phyloP scores from a whole-genome alignment of 2,888 invertebrate genomes.

The Parascotia fuliginaria region DNA sequence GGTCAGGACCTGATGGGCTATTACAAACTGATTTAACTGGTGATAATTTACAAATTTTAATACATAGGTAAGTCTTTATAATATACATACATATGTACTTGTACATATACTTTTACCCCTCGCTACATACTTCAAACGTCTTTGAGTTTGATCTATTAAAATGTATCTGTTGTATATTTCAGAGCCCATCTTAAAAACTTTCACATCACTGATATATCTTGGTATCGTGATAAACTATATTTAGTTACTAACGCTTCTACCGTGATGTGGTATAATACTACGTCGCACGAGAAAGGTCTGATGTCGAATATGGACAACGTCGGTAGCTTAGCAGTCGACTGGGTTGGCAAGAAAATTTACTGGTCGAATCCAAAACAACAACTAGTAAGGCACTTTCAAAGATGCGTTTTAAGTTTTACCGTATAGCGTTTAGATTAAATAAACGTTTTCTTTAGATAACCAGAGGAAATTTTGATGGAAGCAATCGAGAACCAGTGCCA shows the following conservation, averaged over 20 bases:
- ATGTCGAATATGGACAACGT: slow-evolving; percentile 89
- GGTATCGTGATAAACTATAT: slow-evolving; percentile 91
- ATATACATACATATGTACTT: too few relatives aligned
- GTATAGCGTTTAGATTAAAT: slow-evolving; percentile 4
- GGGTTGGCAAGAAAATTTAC: slow-evolving; percentile 95
- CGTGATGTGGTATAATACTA: slow-evolving; percentile 90
- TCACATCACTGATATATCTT: slow-evolving; percentile 90
- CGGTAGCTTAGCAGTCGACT: slow-evolving; percentile 94
- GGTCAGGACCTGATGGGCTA: slow-evolving; percentile 92
- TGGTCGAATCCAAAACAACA: slow-evolving; percentile 96
- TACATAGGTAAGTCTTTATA: slow-evolving; percentile 84
- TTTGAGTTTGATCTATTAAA: background rate
- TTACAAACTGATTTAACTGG: slow-evolving; percentile 94
- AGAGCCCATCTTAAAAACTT: slow-evolving; percentile 84
- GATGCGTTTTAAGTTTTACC: background rate
- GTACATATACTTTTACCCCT: too few relatives aligned
- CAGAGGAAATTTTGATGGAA: slow-evolving; percentile 90
- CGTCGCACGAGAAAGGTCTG: slow-evolving; percentile 83
- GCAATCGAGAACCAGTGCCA: slow-evolving; percentile 91
- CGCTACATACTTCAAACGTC: too few relatives aligned
- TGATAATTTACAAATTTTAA: slow-evolving; percentile 89
- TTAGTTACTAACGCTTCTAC: slow-evolving; percentile 91
- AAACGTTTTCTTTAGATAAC: slow-evolving; percentile 83
- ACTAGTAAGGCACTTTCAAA: slow-evolving; percentile 85
- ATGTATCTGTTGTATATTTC: slow-evolving; percentile 7